Evolutionary conservation across 2,113 vertebrate genomes (phyloP).

Genomic region (Tringa solitaria): DNA sequence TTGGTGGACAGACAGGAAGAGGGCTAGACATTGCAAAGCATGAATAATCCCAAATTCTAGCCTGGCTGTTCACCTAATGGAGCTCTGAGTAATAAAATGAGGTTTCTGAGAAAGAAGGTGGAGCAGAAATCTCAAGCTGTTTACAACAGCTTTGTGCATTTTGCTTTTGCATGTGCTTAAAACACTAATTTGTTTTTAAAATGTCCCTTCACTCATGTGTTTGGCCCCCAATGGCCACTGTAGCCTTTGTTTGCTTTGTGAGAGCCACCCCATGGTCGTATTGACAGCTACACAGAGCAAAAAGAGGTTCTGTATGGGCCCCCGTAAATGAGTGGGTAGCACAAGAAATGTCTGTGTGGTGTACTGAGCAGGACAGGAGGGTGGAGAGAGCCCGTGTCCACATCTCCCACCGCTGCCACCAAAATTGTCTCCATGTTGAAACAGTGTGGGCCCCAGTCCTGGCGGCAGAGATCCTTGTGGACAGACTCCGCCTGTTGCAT

Average conservation of each 20-base stretch:
- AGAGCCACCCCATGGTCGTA: accelerated
- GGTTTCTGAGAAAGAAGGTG: background rate
- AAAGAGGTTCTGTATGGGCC: background rate
- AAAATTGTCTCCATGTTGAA: background rate
- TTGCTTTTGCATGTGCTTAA: background rate
- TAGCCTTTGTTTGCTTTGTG: background rate
- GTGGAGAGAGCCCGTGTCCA: accelerated
- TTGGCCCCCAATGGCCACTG: accelerated
- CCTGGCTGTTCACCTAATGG: background rate
- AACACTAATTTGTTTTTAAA: background rate
- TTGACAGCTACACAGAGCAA: too few species aligned
- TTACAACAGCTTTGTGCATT: background rate
- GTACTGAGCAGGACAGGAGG: background rate
- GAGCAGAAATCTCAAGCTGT: too few species aligned
- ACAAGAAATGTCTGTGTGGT: background rate
- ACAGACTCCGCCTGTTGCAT: background rate
- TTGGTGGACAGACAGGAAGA: background rate
- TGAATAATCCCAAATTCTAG: constrained; percentile 7
- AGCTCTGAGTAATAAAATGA: background rate
- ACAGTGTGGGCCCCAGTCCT: background rate
- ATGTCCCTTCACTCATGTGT: background rate
- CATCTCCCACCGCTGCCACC: background rate
- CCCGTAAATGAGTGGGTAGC: background rate
- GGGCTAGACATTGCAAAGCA: background rate
- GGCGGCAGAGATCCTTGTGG: background rate